These are phyloP conservation scores for Hassar affinis DNA, from an alignment of 2,113 vertebrate genomes.

Conservation along the genomic window DNA sequence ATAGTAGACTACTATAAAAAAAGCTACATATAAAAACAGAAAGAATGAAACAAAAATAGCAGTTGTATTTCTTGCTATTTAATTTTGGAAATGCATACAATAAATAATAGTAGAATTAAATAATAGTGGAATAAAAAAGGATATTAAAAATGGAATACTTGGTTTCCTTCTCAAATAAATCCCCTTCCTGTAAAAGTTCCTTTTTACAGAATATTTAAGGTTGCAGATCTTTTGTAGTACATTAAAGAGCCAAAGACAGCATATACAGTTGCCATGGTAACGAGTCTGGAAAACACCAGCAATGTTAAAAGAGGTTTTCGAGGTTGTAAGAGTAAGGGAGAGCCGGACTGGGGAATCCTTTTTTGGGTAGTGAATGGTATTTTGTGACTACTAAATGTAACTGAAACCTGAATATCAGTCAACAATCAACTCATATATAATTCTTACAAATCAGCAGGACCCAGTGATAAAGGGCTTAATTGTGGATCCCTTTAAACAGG, in stretches of 20 bases:
- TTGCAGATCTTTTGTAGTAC: conserved; percentile 63
- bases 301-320: conserved; percentile 66
- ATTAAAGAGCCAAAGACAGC: conserved; percentile 73
- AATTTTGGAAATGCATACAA: too few relatives aligned
- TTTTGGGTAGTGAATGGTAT: background rate
- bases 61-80: too few relatives aligned
- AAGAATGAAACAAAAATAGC: too few relatives aligned
- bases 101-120: too few relatives aligned
- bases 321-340: conserved; percentile 61
- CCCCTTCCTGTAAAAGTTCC: conserved; percentile 43
- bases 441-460: background rate
- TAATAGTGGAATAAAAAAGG: too few relatives aligned
- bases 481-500: background rate
- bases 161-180: background rate
- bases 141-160: too few relatives aligned
- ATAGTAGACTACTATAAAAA: too few relatives aligned
- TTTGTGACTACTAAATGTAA: background rate
- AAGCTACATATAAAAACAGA: too few relatives aligned
- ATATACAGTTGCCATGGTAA: conserved; percentile 74
- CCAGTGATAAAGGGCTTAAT: background rate
- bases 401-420: background rate
- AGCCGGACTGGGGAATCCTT: conserved; percentile 26
- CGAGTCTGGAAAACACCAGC: conserved; percentile 63
- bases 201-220: conserved; percentile 68
- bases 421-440: background rate